Evolutionary conservation across 37 sponge, comb jelly and placozoan genomes (phyloP), one percentile per base, ranked within the genome.

Genomic region (Hormiphora californensis): DNA sequence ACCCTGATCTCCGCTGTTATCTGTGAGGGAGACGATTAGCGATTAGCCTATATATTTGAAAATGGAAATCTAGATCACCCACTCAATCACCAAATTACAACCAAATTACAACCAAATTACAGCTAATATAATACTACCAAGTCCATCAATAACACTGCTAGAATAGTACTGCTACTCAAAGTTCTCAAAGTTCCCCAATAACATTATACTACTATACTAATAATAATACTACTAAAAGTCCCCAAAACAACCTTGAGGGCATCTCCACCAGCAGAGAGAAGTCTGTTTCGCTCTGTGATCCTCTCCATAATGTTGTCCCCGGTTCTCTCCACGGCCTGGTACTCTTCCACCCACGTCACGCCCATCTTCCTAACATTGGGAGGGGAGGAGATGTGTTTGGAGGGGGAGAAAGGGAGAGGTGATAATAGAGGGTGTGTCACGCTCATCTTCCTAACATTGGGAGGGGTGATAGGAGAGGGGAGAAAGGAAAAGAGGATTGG

Each of bases 251-350:
- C 81, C 46, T 73, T 39, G 23, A 43, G 43, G 3, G 46, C 81
- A n/a, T 73, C 81, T 37, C 81, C 81, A 1, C 81, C 81, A 21
- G 23, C 43, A 39, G 39, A 43, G 4, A 36, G 35, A 41, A n/a
- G 4, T 46, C 35, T 73, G 46, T 73, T 73, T 73, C 81, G 7
- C 44, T 73, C 81, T 2, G 35, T 46, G 43, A 73, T 73, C 1
- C 40, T 43, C 25, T 73, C 81, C 81, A 73, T 73, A 21, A 73
- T 73, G 9, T 43, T 46, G 43, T 73, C 81, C 25, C 81, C 81
- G 1, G 81, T 46, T 41, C 43, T 43, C 46, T 73, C 81, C 21
- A 73, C n/a, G 3, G 46, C 81, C 21, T 36, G 41, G 27, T 73
- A 73, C 36, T 73, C 25, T 1, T 19, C 43, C 43, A 73, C 81